Base-by-base conservation (phyloP, 2,888 invertebrate species). In the Argynnis bischoffii region DNA sequence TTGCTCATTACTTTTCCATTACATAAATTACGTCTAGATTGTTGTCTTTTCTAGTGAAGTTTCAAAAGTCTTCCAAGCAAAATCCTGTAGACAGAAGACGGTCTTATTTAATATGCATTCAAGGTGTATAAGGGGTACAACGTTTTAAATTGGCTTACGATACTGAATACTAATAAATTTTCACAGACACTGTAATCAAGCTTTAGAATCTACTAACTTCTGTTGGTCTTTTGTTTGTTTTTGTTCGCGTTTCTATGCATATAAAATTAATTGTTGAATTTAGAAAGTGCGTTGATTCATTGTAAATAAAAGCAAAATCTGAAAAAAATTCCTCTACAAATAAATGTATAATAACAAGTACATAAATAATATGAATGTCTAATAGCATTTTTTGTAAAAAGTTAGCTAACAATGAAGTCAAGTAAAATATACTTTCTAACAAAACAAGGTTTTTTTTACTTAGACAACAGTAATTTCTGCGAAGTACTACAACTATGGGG, bases 111-210 rank as follows among this genome's bases (percentile, higher is more conserved):
- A 88, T 90, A 91, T 90, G 90, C 90, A 89, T 83, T 82, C 83
- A 77, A 85, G 87, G 86, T 87, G 86, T 84, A 84, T 63, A 86
- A 79, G 79, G 82, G 87, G 84, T 84, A 86, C 84, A 85, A 81
- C 86, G 87, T 87, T 88, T 87, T 86, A 89, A 89, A 89, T 89
- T 88, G 82, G 85, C 82, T 86, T 79, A 79, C 82, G 76, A 82
- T 75, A 75, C 77, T 82, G 88, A 88, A 88, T 89, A 88, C 87
- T 78, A 86, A 89, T 72, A 65, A 64, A 65, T 68, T 65, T 65
- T 65, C 60, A 18, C 18, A 60, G 60, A 61, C 51, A 61, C 50
- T 69, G 47, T 64, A 72, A 66, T 76, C 75, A 70, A 73, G 74
- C 73, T 81, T 82, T 41, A 21, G 55, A 48, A 60, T 65, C 51